Evolutionary conservation across 2,888 invertebrate species (phyloP).

Genomic region (Tenthredo mesomela): DNA sequence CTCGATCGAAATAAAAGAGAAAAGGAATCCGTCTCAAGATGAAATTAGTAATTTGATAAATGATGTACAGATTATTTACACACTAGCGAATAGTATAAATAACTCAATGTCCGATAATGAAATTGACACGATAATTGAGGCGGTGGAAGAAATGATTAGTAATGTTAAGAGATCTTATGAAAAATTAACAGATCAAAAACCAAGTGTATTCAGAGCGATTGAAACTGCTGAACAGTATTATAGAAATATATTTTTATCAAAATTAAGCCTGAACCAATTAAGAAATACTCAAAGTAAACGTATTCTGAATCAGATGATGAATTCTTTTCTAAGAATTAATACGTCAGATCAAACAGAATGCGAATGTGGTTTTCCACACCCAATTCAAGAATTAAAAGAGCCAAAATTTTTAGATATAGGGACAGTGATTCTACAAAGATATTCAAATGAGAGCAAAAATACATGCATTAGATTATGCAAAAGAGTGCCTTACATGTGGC

Average conservation of each 20-base stretch:
- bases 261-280: conserved; percentile 63
- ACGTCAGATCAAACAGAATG: conserved; percentile 79
- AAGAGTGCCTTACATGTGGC: conserved; percentile 83
- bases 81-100: conserved; percentile 61
- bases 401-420: conserved; percentile 81
- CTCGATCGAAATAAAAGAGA: background rate
- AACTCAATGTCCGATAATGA: conserved; percentile 53
- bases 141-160: conserved; percentile 63
- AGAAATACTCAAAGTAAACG: conserved; percentile 59
- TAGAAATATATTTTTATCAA: conserved; percentile 71
- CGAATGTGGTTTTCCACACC: conserved; percentile 82
- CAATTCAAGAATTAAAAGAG: conserved; percentile 78
- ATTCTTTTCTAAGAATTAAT: conserved; percentile 82
- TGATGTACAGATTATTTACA: conserved; percentile 58
- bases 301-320: conserved; percentile 72
- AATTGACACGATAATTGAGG: conserved; percentile 63
- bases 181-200: conserved; percentile 62
- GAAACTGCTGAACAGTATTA: conserved; percentile 70
- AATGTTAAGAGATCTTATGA: conserved; percentile 64
- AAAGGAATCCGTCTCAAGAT: conserved; percentile 41
- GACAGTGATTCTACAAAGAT: conserved; percentile 80
- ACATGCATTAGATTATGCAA: conserved; percentile 80
- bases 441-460: conserved; percentile 77
- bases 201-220: conserved; percentile 68
- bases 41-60: conserved; percentile 41